Base-by-base conservation (phyloP, 2,888 invertebrate species). In the Pollenia labialis region DNA sequence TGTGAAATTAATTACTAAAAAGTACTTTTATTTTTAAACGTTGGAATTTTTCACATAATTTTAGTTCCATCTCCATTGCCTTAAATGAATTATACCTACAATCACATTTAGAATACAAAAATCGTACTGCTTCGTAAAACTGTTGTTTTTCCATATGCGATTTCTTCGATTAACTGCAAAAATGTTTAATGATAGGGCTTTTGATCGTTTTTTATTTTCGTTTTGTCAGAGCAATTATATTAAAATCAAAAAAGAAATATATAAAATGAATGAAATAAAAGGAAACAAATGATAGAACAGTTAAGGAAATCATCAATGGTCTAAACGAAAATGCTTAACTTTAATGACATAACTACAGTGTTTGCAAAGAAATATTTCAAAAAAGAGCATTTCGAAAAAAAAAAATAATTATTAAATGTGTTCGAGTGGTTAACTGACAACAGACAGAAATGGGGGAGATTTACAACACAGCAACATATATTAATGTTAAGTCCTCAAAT, bases 301-400 rank as follows among this genome's bases (percentile, higher is more conserved):
- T 87, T 87, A 76, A 80, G 76, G 62, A 76, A 83, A 74, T 44
- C 69, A 83, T 90, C 90, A 92, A 90, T 91, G 90, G 90, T 90
- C 90, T 92, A 92, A 92, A 92, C 92, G 92, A 92, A 92, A 92
- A 92, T 91, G 90, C 92, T 92, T 92, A 92, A 92, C 91, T 91
- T 92, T 92, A 92, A 92, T 92, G 92, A 92, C 92, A 92, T 92
- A 92, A 92, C 75, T 66, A 88, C 81, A 84, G 88, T 87, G 87
- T 84, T 32, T 75, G 81, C 69, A 69, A 50, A 48, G n/a, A 81
- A 81, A 81, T 84, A 81, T 72, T 76, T 62, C 18, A 76, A 54
- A 23, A 11, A 8, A 46, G 16, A 46, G 40, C 16, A 54, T 32
- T 14, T 23, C 4, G 16, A 14, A 46, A 1, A 14, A n/a, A 16